These are phyloP conservation scores for Epicauta chinensis DNA, from an alignment of 1,140 invertebrate species.

Conservation along the genomic window DNA sequence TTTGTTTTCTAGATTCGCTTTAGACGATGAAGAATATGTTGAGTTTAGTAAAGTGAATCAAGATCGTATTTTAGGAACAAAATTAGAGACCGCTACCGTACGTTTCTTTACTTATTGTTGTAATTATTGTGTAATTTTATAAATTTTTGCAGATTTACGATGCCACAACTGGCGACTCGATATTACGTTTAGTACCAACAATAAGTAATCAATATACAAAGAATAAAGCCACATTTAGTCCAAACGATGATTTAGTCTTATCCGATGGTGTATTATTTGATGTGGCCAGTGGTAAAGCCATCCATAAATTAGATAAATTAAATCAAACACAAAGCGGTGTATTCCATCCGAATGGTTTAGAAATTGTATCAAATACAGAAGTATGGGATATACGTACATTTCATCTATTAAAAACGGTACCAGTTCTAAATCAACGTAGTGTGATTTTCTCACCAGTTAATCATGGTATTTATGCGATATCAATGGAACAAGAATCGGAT, in stretches of 20 bases:
- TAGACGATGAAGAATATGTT: conserved; percentile 81
- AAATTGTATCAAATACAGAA: conserved; percentile 82
- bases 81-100: conserved; percentile 65
- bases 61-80: conserved; percentile 80
- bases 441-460: conserved; percentile 65
- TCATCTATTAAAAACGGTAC: conserved; percentile 88
- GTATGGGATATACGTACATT: conserved; percentile 96
- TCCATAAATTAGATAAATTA: conserved; percentile 97
- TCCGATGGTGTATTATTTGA: conserved; percentile 97
- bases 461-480: conserved; percentile 54
- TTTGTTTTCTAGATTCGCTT: conserved; percentile 47
- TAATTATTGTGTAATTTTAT: conserved; percentile 68
- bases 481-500: conserved; percentile 45
- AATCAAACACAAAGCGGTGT: conserved; percentile 91
- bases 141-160: conserved; percentile 78
- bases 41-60: conserved; percentile 86
- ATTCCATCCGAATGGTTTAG: conserved; percentile 95
- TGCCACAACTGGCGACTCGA: conserved; percentile 67
- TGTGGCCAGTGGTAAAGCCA: conserved; percentile 74
- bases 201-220: conserved; percentile 88
- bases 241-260: conserved; percentile 87
- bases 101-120: conserved; percentile 30
- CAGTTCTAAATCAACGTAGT: conserved; percentile 82
- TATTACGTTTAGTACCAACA: conserved; percentile 68
- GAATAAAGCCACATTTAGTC: conserved; percentile 91